Percentiles rank a stretch among this genome's conserved stretches.
Conservation (phyloP, 2,888 invertebrate genomes). For the Thereva unica region DNA sequence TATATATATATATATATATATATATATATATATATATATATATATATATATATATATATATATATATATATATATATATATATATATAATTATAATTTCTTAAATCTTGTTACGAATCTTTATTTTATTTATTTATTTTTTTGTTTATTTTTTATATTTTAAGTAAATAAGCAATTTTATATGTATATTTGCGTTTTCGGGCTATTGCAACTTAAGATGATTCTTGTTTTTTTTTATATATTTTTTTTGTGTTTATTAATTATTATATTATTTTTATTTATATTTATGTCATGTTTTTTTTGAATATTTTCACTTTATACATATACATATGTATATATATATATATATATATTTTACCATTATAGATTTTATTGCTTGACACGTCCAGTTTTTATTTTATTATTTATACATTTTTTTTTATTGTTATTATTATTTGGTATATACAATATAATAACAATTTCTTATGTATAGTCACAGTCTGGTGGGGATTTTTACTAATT, state of each 20-base stretch:
- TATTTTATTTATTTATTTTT: no score
- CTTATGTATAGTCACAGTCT: conserved; percentile 1
- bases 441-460: background rate
- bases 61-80: no score
- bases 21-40: no score
- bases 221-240: background rate
- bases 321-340: background rate
- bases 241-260: background rate
- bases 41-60: no score
- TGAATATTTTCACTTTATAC: background rate
- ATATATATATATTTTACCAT: background rate
- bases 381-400: no score
- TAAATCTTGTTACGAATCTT: no score
- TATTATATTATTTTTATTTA: background rate
- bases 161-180: no score
- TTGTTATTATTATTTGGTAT: no score
- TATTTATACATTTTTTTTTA: no score
- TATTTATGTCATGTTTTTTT: conserved; percentile 2
- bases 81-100: no score
- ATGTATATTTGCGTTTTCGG: conserved; percentile 36
- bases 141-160: no score
- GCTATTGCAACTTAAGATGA: conserved; percentile 39
- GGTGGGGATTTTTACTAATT: background rate
- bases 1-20: no score
- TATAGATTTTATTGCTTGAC: background rate